A percentile compares a stretch with the other conserved stretches of the same genome.
Conservation (phyloP, 2,888 invertebrate species). For the Opisthograptis luteolata region DNA sequence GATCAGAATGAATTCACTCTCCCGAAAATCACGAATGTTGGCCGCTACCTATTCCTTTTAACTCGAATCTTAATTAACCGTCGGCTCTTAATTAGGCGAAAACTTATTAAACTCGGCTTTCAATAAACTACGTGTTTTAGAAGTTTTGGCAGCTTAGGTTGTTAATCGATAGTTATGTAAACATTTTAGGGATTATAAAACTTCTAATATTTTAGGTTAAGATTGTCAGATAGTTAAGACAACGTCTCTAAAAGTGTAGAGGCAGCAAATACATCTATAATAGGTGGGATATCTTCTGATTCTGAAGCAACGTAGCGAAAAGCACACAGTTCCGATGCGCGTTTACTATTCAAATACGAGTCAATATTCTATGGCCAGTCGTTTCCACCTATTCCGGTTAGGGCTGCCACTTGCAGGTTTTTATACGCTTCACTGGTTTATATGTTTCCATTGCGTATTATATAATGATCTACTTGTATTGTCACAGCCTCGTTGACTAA, state of each 20-base stretch:
- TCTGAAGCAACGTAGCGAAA: conserved; percentile 32
- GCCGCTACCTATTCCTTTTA: conserved; percentile 25
- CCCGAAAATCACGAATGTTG: conserved; percentile 46
- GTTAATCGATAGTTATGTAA: conserved; percentile 7
- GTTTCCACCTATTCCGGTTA: conserved; percentile 13
- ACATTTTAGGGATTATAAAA: not conserved
- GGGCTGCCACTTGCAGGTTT: conserved; percentile 8
- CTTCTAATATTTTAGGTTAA: not conserved
- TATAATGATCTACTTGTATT: too few relatives aligned
- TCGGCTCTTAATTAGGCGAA: conserved; percentile 6
- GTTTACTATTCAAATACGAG: conserved; percentile 44
- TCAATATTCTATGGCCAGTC: conserved; percentile 42
- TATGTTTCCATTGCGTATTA: too few relatives aligned
- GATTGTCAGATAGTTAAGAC: not conserved
- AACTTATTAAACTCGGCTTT: conserved; percentile 11
- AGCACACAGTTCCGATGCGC: conserved; percentile 35
- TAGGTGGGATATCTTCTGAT: conserved; percentile 8
- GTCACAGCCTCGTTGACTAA: too few relatives aligned
- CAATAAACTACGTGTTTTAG: conserved; percentile 10
- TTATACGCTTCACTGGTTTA: conserved; percentile 3
- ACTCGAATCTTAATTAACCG: conserved; percentile 23
- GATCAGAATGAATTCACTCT: conserved; percentile 53
- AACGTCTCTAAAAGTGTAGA: not conserved
- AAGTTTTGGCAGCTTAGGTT: conserved; percentile 5
- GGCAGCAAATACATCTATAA: conserved; percentile 6